Conservation (phyloP, 1,140 invertebrate species). For the Diabrotica virgifera region DNA sequence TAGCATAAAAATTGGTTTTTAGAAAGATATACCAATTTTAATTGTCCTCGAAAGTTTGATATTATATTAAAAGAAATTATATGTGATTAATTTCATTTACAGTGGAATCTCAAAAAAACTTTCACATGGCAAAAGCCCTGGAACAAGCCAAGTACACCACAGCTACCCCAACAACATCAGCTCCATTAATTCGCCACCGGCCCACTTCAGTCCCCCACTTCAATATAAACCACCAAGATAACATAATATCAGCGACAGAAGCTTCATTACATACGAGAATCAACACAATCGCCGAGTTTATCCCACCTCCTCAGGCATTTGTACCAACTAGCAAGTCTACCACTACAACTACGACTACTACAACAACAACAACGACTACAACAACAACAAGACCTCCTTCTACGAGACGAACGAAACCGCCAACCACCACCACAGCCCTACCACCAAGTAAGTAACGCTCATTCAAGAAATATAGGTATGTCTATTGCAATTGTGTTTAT, state of each 20-base stretch:
- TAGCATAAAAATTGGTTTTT: no score
- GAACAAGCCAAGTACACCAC: constrained; percentile 52
- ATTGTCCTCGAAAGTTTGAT: no score
- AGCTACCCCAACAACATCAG: constrained; percentile 48
- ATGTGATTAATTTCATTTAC: constrained; percentile 35
- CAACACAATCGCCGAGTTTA: constrained; percentile 39
- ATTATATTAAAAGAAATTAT: no score
- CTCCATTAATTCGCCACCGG: constrained; percentile 29
- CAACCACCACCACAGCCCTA: constrained; percentile 63
- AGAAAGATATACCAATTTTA: no score
- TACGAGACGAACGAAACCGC: constrained; percentile 52
- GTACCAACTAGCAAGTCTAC: constrained; percentile 44
- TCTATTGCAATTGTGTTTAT: no score
- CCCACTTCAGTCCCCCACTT: constrained; percentile 25
- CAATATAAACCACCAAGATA: constrained; percentile 33
- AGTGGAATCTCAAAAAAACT: constrained; percentile 88
- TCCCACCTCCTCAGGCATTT: constrained; percentile 41
- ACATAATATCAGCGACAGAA: constrained; percentile 30
- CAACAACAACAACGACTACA: constrained; percentile 53
- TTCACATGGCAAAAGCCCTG: constrained; percentile 66
- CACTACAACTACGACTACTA: constrained; percentile 50
- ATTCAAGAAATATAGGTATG: no score
- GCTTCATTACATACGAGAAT: constrained; percentile 36
- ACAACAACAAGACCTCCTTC: constrained; percentile 42
- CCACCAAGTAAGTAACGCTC: constrained; percentile 63